A percentile compares a stretch with the other conserved stretches of the same genome.
These are phyloP conservation scores for Chironomus tepperi DNA, from an alignment of 1,140 invertebrate species.

Conservation along the genomic window DNA sequence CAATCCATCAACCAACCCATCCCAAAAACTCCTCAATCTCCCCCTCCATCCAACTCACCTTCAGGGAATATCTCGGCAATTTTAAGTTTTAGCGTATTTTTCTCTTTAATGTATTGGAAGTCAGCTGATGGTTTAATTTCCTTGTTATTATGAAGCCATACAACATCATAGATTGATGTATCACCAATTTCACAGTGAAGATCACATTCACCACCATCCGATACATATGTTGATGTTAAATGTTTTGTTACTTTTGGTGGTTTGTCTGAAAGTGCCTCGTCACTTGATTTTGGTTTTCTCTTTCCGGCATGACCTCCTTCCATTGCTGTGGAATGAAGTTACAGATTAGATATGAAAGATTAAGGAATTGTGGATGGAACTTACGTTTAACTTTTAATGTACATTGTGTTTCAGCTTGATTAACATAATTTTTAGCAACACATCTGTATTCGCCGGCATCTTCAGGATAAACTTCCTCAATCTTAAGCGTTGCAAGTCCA, in stretches of 20 bases:
- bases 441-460: conserved; percentile 85
- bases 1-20: too few relatives aligned
- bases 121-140: conserved; percentile 94
- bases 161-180: conserved; percentile 80
- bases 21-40: too few relatives aligned
- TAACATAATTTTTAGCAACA: conserved; percentile 83
- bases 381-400: conserved; percentile 75
- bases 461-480: conserved; percentile 88
- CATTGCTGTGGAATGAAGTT: conserved; percentile 57
- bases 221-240: conserved; percentile 66
- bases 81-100: conserved; percentile 80
- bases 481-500: conserved; percentile 72
- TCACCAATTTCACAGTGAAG: conserved; percentile 80
- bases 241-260: conserved; percentile 79
- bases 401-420: conserved; percentile 70
- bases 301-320: conserved; percentile 43
- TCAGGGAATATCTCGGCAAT: conserved; percentile 94
- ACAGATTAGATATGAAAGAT: too few relatives aligned
- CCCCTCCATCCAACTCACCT: conserved; percentile 42
- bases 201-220: conserved; percentile 76
- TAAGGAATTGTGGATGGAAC: conserved; percentile 36
- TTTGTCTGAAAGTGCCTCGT: conserved; percentile 45
- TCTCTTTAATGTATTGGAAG: conserved; percentile 85
- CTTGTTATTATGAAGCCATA: conserved; percentile 94
- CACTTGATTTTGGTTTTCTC: conserved; percentile 42